phyloP scores from a whole-genome alignment of 2,888 invertebrate genomes.

The Notocelia uddmanniana region DNA sequence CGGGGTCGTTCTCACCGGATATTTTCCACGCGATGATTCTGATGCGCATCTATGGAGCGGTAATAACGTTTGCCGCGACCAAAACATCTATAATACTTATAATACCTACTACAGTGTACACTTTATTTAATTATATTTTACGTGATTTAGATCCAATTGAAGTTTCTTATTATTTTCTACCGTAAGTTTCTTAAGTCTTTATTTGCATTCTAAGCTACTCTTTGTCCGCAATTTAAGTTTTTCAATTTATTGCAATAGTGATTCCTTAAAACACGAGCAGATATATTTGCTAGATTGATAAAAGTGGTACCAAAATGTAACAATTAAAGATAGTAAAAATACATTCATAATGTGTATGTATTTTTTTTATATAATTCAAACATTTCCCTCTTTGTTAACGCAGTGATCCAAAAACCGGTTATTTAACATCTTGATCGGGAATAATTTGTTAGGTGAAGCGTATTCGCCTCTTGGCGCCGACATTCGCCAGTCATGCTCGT shows the following conservation, averaged over 20 bases:
- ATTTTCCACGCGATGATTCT: conserved; percentile 85
- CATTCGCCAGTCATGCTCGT: conserved; percentile 65
- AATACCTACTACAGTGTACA: conserved; percentile 36
- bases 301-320: background rate
- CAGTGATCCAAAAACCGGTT: conserved; percentile 62
- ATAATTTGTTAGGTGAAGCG: conserved; percentile 56
- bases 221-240: background rate
- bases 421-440: conserved; percentile 76
- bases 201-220: background rate
- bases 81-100: conserved; percentile 54
- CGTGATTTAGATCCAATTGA: background rate
- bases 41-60: conserved; percentile 77
- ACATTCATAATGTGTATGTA: too few relatives aligned
- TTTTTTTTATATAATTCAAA: background rate
- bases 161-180: background rate
- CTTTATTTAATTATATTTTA: background rate
- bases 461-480: conserved; percentile 63
- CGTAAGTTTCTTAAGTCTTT: background rate
- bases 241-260: background rate
- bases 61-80: conserved; percentile 67
- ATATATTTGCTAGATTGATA: background rate
- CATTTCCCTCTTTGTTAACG: conserved; percentile 49
- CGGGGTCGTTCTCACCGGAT: conserved; percentile 80
- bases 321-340: background rate
- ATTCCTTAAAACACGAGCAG: background rate